Conservation (phyloP, 2,113 vertebrate genomes). For the Poeciliopsis occidentalis region DNA sequence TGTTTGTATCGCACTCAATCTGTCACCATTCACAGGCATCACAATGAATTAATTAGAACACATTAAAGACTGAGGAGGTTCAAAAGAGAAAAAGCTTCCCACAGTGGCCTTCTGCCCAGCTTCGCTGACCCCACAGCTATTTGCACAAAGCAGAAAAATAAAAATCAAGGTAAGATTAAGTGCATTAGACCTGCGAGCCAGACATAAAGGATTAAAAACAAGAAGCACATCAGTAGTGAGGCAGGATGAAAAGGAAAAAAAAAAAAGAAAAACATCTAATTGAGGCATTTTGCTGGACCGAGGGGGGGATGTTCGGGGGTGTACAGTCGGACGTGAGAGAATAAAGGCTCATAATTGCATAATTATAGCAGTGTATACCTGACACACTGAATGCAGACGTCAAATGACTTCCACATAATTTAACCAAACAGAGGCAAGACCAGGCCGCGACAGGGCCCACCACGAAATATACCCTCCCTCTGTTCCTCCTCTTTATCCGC, state of each 20-base stretch:
- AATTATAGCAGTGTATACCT: constrained; percentile 83
- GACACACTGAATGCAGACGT: constrained; percentile 81
- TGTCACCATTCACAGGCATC: constrained; percentile 18
- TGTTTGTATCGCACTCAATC: background rate
- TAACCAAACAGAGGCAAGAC: constrained; percentile 82
- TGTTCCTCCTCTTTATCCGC: constrained; percentile 28
- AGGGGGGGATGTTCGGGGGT: constrained; percentile 34
- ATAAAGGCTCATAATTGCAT: constrained; percentile 84
- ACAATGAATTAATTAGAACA: constrained; percentile 30
- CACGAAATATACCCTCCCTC: constrained; percentile 47
- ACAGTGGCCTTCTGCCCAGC: constrained; percentile 24
- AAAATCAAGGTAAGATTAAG: constrained; percentile 34
- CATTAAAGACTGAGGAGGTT: constrained; percentile 22
- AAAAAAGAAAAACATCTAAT: constrained; percentile 44
- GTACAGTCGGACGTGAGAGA: constrained; percentile 65
- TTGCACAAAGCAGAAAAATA: constrained; percentile 16
- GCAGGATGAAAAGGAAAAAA: background rate
- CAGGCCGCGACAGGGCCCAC: constrained; percentile 61
- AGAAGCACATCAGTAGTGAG: constrained; percentile 26
- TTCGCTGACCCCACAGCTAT: constrained; percentile 11
- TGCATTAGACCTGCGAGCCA: constrained; percentile 9
- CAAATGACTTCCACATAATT: constrained; percentile 84
- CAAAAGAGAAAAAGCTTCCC: constrained; percentile 15
- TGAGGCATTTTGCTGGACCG: constrained; percentile 55
- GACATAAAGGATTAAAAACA: constrained; percentile 35